Evolutionary conservation across 2,888 invertebrate genomes (phyloP).

Genomic region (Hofmannophila pseudospretella): DNA sequence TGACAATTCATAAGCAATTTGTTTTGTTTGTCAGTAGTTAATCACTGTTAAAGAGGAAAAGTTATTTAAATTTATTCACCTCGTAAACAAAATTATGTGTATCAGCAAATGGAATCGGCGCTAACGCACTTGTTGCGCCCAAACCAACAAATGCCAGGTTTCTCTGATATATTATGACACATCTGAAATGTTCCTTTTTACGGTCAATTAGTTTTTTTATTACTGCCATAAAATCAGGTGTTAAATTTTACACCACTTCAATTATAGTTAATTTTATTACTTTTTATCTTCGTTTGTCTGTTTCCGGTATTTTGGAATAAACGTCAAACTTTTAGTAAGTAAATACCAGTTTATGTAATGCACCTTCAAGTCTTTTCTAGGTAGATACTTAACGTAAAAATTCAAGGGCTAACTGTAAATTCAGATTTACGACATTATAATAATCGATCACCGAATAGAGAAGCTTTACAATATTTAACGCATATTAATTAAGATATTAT

Average conservation of each 20-base stretch:
- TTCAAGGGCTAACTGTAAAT: not conserved
- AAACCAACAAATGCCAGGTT: constrained; percentile 36
- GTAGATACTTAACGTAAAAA: too few relatives aligned
- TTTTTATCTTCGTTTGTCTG: constrained; percentile 6
- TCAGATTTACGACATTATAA: not conserved
- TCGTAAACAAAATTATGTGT: constrained; percentile 25
- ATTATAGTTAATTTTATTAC: constrained; percentile 8
- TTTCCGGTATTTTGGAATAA: constrained; percentile 9
- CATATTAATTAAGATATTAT: constrained; percentile 12
- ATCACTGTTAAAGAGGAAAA: constrained; percentile 10
- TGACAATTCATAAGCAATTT: too few relatives aligned
- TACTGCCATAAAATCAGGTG: constrained; percentile 49
- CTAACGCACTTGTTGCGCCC: constrained; percentile 26
- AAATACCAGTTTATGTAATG: too few relatives aligned
- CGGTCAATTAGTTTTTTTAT: constrained; percentile 46
- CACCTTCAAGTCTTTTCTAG: too few relatives aligned
- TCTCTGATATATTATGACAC: constrained; percentile 35
- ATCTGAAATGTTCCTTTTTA: constrained; percentile 30
- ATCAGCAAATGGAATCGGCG: constrained; percentile 33
- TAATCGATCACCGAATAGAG: constrained; percentile 9
- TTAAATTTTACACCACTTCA: constrained; percentile 32
- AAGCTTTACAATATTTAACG: constrained; percentile 3
- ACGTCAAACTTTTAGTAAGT: constrained; percentile 2
- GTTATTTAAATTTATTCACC: constrained; percentile 43
- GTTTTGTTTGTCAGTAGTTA: too few relatives aligned